These are phyloP conservation scores for Thomomys bottae DNA, from an alignment of 2,113 vertebrate species.

Conservation along the genomic window DNA sequence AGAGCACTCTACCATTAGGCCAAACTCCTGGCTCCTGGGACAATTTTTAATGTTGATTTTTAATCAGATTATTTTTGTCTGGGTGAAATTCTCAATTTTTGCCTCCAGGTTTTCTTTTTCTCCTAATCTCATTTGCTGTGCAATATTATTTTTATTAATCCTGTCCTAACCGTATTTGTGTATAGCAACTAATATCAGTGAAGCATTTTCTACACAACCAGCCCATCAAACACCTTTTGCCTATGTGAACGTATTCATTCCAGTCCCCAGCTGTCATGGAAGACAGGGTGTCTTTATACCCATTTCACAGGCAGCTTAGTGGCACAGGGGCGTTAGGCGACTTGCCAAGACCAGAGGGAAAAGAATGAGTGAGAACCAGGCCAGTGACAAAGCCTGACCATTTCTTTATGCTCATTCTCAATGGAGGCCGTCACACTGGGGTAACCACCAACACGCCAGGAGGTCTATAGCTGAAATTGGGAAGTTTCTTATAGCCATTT, in stretches of 20 bases:
- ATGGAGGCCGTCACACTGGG: no score
- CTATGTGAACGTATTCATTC: no score
- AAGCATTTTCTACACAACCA: background rate
- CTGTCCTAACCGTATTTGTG: no score
- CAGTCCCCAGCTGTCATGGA: background rate
- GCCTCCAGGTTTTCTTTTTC: background rate
- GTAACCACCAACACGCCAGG: background rate
- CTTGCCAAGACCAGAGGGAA: rapidly evolving
- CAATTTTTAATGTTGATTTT: background rate
- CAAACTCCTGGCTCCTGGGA: no score
- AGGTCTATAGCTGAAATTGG: background rate
- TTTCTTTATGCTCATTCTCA: no score
- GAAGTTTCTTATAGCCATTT: background rate
- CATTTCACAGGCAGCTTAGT: background rate
- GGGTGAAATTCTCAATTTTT: background rate
- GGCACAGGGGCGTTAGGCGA: background rate
- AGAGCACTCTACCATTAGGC: no score
- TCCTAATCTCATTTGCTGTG: background rate
- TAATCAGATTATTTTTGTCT: background rate
- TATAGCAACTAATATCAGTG: no score
- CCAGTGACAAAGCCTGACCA: background rate
- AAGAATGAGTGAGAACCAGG: background rate
- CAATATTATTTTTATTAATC: background rate
- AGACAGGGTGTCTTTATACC: background rate
- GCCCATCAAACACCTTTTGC: background rate